Conservation (phyloP, 2,888 invertebrate genomes). For the Mongoloraphidia duomilia region DNA sequence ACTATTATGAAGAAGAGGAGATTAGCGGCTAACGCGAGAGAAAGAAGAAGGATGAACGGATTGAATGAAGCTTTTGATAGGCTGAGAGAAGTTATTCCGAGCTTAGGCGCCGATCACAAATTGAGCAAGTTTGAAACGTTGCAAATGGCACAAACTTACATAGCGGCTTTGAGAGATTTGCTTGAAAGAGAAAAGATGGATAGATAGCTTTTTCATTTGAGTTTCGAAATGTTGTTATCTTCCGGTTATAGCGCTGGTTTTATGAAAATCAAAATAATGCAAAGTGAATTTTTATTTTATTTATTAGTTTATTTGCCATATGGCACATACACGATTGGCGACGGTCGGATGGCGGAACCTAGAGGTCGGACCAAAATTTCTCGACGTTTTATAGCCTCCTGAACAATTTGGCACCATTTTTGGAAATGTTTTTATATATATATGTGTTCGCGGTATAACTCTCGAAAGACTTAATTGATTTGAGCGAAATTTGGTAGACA, state of each 20-base stretch:
- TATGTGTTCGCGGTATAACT: too few species aligned
- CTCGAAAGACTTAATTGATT: too few species aligned
- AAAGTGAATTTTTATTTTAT: too few species aligned
- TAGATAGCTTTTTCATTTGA: not conserved
- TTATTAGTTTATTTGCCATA: too few species aligned
- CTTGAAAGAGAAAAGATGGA: conserved; percentile 28
- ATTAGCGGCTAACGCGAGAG: conserved; percentile 59
- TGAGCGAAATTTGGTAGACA: too few species aligned
- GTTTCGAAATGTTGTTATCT: not conserved
- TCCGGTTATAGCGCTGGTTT: not conserved
- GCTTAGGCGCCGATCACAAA: conserved; percentile 53
- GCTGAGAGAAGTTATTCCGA: conserved; percentile 55
- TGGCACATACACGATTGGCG: too few species aligned
- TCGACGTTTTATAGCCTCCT: too few species aligned
- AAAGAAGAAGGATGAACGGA: conserved; percentile 61
- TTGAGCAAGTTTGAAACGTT: conserved; percentile 64
- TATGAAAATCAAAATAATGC: too few species aligned
- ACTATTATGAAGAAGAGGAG: conserved; percentile 44
- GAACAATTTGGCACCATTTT: too few species aligned
- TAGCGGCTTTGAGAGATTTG: conserved; percentile 50
- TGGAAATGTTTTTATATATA: too few species aligned
- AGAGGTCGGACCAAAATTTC: too few species aligned
- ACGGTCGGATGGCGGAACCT: too few species aligned
- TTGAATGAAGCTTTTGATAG: conserved; percentile 61
- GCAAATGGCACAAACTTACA: conserved; percentile 69